These are phyloP conservation scores for Montipora capricornis DNA, from an alignment of 64 coral and sea anemone genomes.

Conservation along the genomic window DNA sequence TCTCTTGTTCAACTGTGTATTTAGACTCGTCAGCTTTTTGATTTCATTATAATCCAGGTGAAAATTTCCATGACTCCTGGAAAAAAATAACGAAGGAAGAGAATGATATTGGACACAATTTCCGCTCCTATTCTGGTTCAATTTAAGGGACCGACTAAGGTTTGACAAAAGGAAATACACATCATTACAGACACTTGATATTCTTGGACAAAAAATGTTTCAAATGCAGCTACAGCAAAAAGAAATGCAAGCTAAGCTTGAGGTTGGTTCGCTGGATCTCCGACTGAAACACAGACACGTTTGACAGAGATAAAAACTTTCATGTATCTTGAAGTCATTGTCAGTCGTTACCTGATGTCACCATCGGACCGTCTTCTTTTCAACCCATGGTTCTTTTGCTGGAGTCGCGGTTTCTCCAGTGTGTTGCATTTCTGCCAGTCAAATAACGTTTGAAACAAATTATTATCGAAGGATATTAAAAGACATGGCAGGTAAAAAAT, in stretches of 20 bases:
- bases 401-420: not conserved
- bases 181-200: too few species aligned
- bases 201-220: too few species aligned
- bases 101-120: not conserved
- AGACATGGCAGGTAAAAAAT: too few species aligned
- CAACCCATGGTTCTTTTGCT: not conserved
- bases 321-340: not conserved
- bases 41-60: not conserved
- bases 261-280: not conserved
- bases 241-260: too few species aligned
- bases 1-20: conserved; percentile 7
- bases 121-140: too few species aligned
- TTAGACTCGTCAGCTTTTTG: conserved; percentile 8
- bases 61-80: not conserved
- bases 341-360: not conserved
- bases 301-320: not conserved
- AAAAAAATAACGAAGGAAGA: not conserved
- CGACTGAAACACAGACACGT: not conserved
- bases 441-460: not conserved
- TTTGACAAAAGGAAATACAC: too few species aligned
- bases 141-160: too few species aligned
- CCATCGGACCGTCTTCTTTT: conserved; percentile 17
- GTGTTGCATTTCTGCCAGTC: not conserved
- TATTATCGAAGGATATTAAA: too few species aligned
- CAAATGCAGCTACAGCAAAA: too few species aligned